A percentile compares a stretch with the other conserved stretches of the same genome.
Conservation (phyloP, 2,797 vertebrate genomes). For the Otolemur crassicaudatus region DNA sequence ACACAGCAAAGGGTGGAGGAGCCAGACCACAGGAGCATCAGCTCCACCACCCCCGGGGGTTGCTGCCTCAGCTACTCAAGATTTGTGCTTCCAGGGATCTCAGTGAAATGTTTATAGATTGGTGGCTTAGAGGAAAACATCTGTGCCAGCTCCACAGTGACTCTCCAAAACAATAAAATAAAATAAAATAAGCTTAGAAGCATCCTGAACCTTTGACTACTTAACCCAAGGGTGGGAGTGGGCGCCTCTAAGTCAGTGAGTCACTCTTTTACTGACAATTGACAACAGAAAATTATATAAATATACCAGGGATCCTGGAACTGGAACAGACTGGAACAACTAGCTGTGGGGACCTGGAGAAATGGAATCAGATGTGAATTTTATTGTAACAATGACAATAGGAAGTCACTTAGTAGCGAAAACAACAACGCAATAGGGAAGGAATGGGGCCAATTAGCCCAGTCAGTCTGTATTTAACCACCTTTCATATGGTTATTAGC, state of each 20-base stretch:
- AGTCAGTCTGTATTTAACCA: background rate
- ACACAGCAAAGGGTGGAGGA: background rate
- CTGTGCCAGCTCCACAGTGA: background rate
- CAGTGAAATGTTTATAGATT: background rate
- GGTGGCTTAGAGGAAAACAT: background rate
- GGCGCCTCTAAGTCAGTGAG: background rate
- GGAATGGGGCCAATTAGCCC: background rate
- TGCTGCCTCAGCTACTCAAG: too few species aligned
- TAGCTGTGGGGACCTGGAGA: background rate
- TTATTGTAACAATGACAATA: background rate
- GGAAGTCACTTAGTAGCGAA: background rate
- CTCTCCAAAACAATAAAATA: background rate
- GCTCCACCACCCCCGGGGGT: fast-evolving
- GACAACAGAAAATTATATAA: background rate
- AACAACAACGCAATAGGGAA: background rate
- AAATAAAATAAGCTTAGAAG: background rate
- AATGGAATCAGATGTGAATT: background rate
- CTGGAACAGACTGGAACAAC: background rate
- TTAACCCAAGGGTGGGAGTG: background rate
- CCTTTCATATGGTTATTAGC: background rate
- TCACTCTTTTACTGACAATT: background rate
- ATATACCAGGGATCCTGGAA: background rate
- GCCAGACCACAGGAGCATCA: fast-evolving
- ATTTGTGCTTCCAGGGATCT: too few species aligned
- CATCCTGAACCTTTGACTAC: background rate